A percentile compares a stretch with the other conserved stretches of the same genome.
Evolutionary conservation across 2,888 invertebrate genomes (phyloP).

Genomic region (Operophtera brumata): DNA sequence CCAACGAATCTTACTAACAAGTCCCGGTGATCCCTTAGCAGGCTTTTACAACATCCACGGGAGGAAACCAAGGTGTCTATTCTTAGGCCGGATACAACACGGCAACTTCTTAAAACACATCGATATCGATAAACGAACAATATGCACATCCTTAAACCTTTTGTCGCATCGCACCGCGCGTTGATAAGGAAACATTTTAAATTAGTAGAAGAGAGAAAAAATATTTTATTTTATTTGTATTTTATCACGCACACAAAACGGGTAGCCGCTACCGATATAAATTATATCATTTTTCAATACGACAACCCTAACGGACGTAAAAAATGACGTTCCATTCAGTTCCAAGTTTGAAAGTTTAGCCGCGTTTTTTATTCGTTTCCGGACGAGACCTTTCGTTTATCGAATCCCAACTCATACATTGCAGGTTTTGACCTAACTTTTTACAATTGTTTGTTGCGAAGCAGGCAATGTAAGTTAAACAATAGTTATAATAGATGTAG

Average conservation of each 20-base stretch:
- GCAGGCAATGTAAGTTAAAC: background rate
- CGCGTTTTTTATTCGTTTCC: slow-evolving; percentile 79
- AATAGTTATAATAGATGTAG: slow-evolving; percentile 15
- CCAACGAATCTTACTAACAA: too few species aligned
- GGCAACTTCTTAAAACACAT: too few species aligned
- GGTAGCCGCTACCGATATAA: slow-evolving; percentile 80
- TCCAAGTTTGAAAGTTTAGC: slow-evolving; percentile 76
- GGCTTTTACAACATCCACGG: too few species aligned
- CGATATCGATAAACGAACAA: slow-evolving; percentile 22
- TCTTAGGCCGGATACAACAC: too few species aligned
- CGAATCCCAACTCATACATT: slow-evolving; percentile 11
- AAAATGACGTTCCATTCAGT: slow-evolving; percentile 78
- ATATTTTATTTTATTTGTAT: slow-evolving; percentile 74
- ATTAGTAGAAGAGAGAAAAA: slow-evolving; percentile 77
- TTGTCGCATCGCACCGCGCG: slow-evolving; percentile 74
- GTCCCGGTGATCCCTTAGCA: too few species aligned
- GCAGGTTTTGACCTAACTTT: slow-evolving; percentile 22
- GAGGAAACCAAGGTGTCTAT: too few species aligned
- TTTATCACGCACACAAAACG: slow-evolving; percentile 77
- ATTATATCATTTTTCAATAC: slow-evolving; percentile 80
- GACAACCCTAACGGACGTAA: slow-evolving; percentile 78
- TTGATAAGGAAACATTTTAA: slow-evolving; percentile 81
- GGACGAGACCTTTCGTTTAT: slow-evolving; percentile 63
- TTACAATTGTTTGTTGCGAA: background rate
- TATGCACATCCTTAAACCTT: slow-evolving; percentile 56